Base-by-base conservation (phyloP, 2,888 invertebrate species). In the Pollenia labialis region DNA sequence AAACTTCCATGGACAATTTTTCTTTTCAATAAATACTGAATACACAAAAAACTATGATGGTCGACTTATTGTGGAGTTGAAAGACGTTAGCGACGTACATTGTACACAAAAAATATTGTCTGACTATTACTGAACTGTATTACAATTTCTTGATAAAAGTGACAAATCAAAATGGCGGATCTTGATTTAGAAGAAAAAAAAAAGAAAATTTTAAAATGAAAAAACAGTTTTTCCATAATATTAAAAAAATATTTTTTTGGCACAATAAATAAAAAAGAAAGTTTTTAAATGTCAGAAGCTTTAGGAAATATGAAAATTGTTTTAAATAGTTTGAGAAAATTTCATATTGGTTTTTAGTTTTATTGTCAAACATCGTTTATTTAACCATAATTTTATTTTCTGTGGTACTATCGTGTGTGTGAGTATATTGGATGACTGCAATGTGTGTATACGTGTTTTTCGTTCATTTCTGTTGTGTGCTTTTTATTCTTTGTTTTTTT, bases 121-220 rank as follows among this genome's bases (percentile, higher is more conserved):
- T 72, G 54, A 50, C 62, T 76, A 76, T 62, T 54, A 18, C n/a
- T 76, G 52, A 79, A 74, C 52, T 50, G 72, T 68, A 68, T 81
- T 87, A 84, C 83, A 72, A 54, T 82, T 82, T 85, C 76, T 82
- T 84, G 10, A 80, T 68, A 82, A 79, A 76, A 23, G 85, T 85
- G 40, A 52, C 62, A 62, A 80, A 88, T 86, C 89, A 89, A 89
- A 88, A 89, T 89, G 89, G 89, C 89, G 89, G 86, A 83, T 60
- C 48, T 52, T 58, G 62, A 54, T 62, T 79, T 74, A 32, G 62
- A 18, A 16, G 66, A 77, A 86, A 86, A 87, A 23, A 74, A 69
- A 69, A 66, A 71, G 56, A 85, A 72, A 54, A 32, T 50, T 68
- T 48, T 56, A 42, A 14, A 23, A 16, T 42, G 11, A 48, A 14